Base-by-base conservation (phyloP, 2,113 vertebrate genomes). In the Hippocampus mohnikei region DNA sequence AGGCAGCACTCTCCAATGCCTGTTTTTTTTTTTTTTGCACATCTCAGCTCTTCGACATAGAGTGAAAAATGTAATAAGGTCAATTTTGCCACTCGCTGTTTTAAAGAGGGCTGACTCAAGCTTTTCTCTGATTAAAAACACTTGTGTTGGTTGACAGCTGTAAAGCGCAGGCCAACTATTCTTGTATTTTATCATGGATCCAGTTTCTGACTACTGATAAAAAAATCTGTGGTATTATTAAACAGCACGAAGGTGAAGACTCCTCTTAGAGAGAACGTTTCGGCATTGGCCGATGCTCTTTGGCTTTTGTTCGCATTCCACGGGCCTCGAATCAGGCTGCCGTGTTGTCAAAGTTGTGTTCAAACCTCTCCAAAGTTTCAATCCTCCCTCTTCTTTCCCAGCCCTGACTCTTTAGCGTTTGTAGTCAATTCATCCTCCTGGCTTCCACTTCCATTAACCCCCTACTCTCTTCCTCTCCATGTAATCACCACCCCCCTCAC, bases 301-400 rank as follows among this genome's bases (percentile, higher is more conserved):
- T 85, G 87, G 85, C 82, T 77, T 74, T 67, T 5, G 59, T 70
- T 85, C 82, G 85, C 87, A 89, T 91, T 89, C 87, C 88, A 74
- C 69, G 74, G 76, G 80, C 78, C 81, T 77, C 16, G 6, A 72
- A 82, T 79, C 81, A 72, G 72, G 61, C 67, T 72, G 84, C 78
- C 76, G 52, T 82, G 69, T 73, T 74, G 68, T 63, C 71, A 63
- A 73, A 41, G 56, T 59, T 67, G 72, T 50, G n/a, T 67, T 75
- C 46, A 55, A 76, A 84, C 48, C 48, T 18, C 48, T 18, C 75
- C 62, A 79, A 72, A 75, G 66, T 74, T 82, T 73, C 72, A 75
- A 59, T 72, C 64, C 65, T 74, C 64, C 46, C 79, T 67, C 69
- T 69, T 60, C 59, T 50, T 75, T 41, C 71, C 69, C 70, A 75